Conservation (phyloP, 2,797 vertebrate genomes). For the Acanthurus leucopareius region DNA sequence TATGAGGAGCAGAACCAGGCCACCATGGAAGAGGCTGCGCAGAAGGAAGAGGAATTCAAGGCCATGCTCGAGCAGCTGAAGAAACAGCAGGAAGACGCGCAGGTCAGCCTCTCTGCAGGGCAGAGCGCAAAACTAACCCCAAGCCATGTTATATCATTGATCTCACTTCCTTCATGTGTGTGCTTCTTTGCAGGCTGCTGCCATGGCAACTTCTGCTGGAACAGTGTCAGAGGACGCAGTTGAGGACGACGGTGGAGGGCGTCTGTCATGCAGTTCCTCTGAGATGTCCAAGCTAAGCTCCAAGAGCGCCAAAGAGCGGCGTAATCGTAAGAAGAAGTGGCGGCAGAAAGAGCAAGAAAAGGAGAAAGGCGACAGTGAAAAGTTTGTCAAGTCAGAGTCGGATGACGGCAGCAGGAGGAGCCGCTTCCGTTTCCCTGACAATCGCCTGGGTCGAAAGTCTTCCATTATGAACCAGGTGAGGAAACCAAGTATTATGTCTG, state of each 20-base stretch:
- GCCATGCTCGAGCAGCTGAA: conserved; percentile 97
- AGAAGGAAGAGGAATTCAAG: conserved; percentile 96
- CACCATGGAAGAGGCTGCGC: conserved; percentile 95
- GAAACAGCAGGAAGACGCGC: conserved; percentile 95
- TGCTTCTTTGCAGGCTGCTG: conserved; percentile 85
- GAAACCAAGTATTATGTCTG: background rate
- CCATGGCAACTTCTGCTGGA: conserved; percentile 96
- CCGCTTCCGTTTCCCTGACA: conserved; percentile 94
- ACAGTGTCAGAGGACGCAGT: conserved; percentile 97
- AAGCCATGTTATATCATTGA: background rate
- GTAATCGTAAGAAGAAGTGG: conserved; percentile 95
- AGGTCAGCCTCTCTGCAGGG: conserved; percentile 79
- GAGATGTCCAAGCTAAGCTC: conserved; percentile 98
- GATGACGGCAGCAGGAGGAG: conserved; percentile 96
- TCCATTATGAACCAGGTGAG: conserved; percentile 99
- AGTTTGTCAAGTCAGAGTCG: conserved; percentile 98
- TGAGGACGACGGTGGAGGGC: conserved; percentile 93
- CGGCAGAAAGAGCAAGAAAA: conserved; percentile 96
- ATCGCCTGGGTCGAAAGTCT: conserved; percentile 95
- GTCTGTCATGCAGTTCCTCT: conserved; percentile 95
- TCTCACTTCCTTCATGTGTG: background rate
- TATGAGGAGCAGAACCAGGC: conserved; percentile 99
- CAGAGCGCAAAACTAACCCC: background rate
- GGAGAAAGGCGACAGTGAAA: conserved; percentile 96
- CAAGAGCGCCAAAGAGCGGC: conserved; percentile 97